phyloP scores from a whole-genome alignment of 1,140 invertebrate species.

The Paralvinella palmiformis region DNA sequence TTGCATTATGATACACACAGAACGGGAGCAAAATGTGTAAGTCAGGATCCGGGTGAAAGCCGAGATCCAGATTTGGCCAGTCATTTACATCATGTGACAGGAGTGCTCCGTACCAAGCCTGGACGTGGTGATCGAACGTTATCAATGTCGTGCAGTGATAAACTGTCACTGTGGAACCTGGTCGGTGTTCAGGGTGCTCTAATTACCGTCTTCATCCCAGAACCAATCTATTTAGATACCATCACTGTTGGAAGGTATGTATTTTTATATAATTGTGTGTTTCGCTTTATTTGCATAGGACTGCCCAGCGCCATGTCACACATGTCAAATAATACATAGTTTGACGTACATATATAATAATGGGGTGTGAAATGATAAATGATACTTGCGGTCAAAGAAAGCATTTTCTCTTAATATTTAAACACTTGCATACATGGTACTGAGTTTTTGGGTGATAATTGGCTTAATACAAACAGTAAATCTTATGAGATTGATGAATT shows the following conservation, averaged over 20 bases:
- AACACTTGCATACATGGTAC: too few species aligned
- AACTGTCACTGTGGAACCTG: slow-evolving; percentile 80
- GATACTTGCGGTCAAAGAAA: too few species aligned
- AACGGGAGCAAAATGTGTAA: slow-evolving; percentile 85
- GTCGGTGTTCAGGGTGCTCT: slow-evolving; percentile 81
- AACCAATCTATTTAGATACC: slow-evolving; percentile 64
- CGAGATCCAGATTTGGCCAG: slow-evolving; percentile 52
- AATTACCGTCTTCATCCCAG: slow-evolving; percentile 64
- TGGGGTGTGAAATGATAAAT: slow-evolving; percentile 38
- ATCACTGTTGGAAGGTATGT: slow-evolving; percentile 65
- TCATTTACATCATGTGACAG: slow-evolving; percentile 62
- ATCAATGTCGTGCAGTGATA: slow-evolving; percentile 89
- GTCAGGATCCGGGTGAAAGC: slow-evolving; percentile 36
- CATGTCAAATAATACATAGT: slow-evolving; percentile 20
- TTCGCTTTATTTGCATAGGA: too few species aligned
- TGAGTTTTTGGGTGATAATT: too few species aligned
- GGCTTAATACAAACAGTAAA: too few species aligned
- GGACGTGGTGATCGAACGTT: slow-evolving; percentile 82
- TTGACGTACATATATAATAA: slow-evolving; percentile 19
- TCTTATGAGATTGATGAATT: too few species aligned
- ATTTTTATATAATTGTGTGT: too few species aligned
- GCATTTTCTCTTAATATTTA: too few species aligned
- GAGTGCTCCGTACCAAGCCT: slow-evolving; percentile 80
- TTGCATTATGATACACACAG: slow-evolving; percentile 61
- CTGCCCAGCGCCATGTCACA: slow-evolving; percentile 38